These are phyloP conservation scores for Platycercus adscitus DNA, from an alignment of 2,113 vertebrate genomes.

Conservation along the genomic window DNA sequence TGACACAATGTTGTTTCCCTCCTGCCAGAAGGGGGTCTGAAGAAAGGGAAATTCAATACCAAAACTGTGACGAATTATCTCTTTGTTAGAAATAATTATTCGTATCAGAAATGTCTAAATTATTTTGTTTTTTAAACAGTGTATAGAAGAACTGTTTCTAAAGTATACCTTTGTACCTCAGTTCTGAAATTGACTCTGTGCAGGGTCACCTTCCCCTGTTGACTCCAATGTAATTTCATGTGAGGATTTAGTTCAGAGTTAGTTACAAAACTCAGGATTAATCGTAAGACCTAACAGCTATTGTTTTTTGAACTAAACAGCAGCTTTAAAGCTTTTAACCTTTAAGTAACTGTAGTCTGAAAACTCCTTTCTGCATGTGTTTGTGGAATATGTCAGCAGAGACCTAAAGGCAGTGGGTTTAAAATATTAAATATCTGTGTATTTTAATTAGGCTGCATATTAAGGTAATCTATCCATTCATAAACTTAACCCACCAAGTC, in stretches of 20 bases:
- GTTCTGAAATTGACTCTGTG: background rate
- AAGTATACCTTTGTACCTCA: background rate
- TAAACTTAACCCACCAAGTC: background rate
- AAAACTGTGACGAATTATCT: background rate
- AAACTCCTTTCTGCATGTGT: background rate
- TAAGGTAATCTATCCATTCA: background rate
- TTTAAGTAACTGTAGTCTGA: background rate
- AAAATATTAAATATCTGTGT: background rate
- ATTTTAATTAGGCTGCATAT: background rate
- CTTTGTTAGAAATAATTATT: background rate
- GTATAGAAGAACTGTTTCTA: background rate
- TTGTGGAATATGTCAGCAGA: background rate
- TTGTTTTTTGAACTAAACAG: background rate
- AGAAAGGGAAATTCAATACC: background rate
- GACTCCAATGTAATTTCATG: background rate
- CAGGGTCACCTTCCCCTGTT: background rate
- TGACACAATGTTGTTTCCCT: background rate
- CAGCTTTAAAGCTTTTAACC: background rate
- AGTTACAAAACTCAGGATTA: background rate
- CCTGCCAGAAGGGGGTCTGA: constrained; percentile 64
- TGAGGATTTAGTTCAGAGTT: background rate
- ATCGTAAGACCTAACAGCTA: background rate
- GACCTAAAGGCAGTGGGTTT: background rate
- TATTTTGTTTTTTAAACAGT: background rate
- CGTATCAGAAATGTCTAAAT: background rate